Conservation (phyloP, 2,113 vertebrate species). For the Phalacrocorax pelagicus region DNA sequence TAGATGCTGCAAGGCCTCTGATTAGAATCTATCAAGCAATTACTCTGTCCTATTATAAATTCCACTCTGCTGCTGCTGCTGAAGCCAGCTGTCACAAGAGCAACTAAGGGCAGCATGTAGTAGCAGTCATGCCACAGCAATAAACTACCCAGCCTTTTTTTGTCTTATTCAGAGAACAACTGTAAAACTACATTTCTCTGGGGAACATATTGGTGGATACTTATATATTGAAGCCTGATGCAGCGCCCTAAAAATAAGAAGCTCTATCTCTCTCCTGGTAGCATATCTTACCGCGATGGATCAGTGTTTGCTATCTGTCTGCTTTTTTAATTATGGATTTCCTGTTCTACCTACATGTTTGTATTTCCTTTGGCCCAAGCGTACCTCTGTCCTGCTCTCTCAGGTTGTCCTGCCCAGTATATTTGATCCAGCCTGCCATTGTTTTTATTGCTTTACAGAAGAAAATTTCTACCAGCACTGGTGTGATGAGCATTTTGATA, state of each 20-base stretch:
- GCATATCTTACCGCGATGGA: not conserved
- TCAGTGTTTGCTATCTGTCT: not conserved
- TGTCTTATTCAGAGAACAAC: not conserved
- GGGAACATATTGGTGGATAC: not conserved
- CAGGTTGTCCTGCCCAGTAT: not conserved
- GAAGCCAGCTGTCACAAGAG: no score
- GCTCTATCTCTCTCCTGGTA: not conserved
- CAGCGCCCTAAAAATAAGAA: not conserved
- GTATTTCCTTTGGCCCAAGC: not conserved
- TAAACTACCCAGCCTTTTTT: not conserved
- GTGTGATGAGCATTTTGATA: fast-evolving
- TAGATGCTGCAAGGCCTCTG: not conserved
- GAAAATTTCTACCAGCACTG: not conserved
- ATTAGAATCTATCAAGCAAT: not conserved
- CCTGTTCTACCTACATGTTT: not conserved
- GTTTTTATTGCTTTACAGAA: not conserved
- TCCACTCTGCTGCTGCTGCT: fast-evolving
- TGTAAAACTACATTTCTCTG: not conserved
- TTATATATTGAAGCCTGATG: not conserved
- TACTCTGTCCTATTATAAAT: not conserved
- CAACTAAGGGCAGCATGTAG: fast-evolving
- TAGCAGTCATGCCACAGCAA: no score
- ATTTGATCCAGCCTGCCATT: not conserved
- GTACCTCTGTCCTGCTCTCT: not conserved
- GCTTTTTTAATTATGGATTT: not conserved